Percentiles rank a stretch among this genome's conserved stretches.
These are phyloP conservation scores for Bombus breviceps DNA, from an alignment of 1,140 invertebrate genomes.

Conservation along the genomic window DNA sequence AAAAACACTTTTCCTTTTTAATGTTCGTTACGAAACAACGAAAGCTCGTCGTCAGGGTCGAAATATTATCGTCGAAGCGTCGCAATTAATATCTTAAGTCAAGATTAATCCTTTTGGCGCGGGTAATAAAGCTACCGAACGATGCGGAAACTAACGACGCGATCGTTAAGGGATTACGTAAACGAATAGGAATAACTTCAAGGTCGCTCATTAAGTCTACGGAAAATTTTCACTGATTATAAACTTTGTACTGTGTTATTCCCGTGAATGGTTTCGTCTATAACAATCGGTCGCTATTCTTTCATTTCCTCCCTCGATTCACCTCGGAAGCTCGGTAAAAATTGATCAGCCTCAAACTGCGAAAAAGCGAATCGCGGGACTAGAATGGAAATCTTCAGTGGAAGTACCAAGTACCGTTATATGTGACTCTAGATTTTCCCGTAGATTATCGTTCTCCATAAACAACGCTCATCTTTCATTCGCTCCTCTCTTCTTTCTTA, in stretches of 20 bases:
- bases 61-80: constrained; percentile 1
- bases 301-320: background rate
- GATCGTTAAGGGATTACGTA: background rate
- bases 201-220: constrained; percentile 25
- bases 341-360: constrained; percentile 21
- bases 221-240: constrained; percentile 28
- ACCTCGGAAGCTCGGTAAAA: constrained; percentile 33
- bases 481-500: constrained; percentile 2
- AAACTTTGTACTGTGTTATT: constrained; percentile 52
- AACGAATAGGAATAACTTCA: constrained; percentile 20
- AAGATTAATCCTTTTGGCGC: background rate
- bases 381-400: constrained; percentile 39
- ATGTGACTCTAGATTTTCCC: background rate
- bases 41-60: background rate
- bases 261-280: constrained; percentile 19
- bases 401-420: constrained; percentile 31
- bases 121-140: constrained; percentile 22
- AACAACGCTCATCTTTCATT: background rate
- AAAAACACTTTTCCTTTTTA: background rate
- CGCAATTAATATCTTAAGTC: background rate
- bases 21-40: background rate
- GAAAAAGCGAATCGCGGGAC: constrained; percentile 32
- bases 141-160: background rate
- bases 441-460: background rate
- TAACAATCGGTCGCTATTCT: background rate